Evolutionary conservation across 2,113 vertebrate species (phyloP).

Genomic region (Erythrocercus mccallii): DNA sequence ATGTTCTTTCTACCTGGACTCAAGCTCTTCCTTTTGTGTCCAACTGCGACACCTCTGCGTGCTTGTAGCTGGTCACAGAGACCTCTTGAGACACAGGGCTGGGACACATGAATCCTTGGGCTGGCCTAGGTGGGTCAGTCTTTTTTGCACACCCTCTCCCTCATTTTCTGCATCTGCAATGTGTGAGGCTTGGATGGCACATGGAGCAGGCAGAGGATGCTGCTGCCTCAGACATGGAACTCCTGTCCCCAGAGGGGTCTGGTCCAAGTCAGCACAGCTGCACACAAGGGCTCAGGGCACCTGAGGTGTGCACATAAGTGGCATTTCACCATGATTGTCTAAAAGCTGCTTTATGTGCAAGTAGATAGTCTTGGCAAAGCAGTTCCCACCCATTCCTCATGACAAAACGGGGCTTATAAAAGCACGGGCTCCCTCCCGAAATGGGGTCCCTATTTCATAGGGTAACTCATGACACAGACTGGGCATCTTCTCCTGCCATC

Average conservation of each 20-base stretch:
- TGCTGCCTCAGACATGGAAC: not conserved
- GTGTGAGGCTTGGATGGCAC: not conserved
- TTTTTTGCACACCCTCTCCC: not conserved
- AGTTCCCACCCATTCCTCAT: not conserved
- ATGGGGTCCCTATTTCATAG: accelerated
- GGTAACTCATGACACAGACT: not conserved
- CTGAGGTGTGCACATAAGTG: not conserved
- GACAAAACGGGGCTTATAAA: not conserved
- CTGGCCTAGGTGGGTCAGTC: not conserved
- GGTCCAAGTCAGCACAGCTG: not conserved
- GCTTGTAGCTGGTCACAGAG: not conserved
- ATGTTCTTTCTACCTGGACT: too few relatives aligned
- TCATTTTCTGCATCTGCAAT: not conserved
- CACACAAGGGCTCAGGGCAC: not conserved
- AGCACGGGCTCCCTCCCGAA: not conserved
- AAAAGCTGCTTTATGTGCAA: not conserved
- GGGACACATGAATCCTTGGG: not conserved
- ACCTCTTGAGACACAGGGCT: not conserved
- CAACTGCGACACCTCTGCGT: too few relatives aligned
- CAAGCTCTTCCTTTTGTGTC: too few relatives aligned
- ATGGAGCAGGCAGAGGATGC: not conserved
- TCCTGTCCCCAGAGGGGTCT: not conserved
- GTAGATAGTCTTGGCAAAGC: not conserved
- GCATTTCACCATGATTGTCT: not conserved
- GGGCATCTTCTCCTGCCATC: not conserved